Evolutionary conservation across 2,113 vertebrate species (phyloP), one percentile per base, ranked within the genome.

Genomic region (Malurus alboscapulatus): DNA sequence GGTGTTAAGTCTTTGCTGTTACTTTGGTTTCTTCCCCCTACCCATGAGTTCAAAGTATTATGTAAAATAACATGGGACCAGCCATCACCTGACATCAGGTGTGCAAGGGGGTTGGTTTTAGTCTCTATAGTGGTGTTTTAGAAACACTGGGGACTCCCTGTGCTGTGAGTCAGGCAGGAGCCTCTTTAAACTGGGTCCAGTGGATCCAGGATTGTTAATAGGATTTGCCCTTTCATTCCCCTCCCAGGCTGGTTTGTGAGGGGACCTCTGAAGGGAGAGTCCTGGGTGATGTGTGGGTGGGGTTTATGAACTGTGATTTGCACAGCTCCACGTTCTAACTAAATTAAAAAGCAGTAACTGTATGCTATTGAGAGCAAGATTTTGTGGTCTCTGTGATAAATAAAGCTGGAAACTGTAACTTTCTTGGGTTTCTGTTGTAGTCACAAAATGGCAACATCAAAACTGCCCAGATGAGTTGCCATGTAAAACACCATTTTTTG

Each of bases 271-370:
- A 82, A 71, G 44, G 74, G 66, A 42, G 27, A 66, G 83, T 84
- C 74, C 77, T 72, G 84, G 74, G 65, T 93, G 71, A 74, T 50
- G 72, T 73, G 79, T 51, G 90, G 93, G 77, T 83, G 89, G 83
- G 74, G 53, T 79, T 76, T 74, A 91, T 79, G 86, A 93, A 88
- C 89, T 92, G 82, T 96, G 93, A 95, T 88, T 92, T 87, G 83
- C 95, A 96, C 84, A 93, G 80, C 74, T 84, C 77, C 48, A 71
- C 7, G 3, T 88, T 93, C 61, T 93, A 92, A 95, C 82, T 96
- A 94, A 96, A 94, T 97, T 97, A 96, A 97, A 96, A 79, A 91
- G 74, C 94, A 93, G 77, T 83, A 92, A 94, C 58, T 8, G 21
- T 75, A 94, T 77, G 79, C 92, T 86, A 17, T 45, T 54, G 29